Conservation (phyloP, 2,113 vertebrate genomes). For the Motacilla alba region DNA sequence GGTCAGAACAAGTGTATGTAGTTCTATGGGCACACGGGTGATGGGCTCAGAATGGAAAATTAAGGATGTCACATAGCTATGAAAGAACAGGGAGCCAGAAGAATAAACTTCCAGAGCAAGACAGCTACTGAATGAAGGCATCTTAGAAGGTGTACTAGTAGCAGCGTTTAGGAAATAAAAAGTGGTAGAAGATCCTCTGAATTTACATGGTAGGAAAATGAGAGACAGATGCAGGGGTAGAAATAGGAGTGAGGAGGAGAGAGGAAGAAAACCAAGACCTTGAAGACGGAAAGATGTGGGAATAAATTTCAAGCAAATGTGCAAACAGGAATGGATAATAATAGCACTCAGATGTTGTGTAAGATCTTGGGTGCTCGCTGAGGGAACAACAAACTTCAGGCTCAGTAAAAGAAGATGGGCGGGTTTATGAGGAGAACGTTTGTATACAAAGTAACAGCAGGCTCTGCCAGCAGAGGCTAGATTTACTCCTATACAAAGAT, state of each 20-base stretch:
- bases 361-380: background rate
- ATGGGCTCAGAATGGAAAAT: background rate
- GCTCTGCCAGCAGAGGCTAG: background rate
- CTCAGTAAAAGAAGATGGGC: background rate
- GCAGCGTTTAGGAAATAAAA: rapidly evolving
- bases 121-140: background rate
- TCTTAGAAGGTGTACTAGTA: background rate
- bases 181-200: background rate
- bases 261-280: background rate
- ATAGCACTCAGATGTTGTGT: background rate
- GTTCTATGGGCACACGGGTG: background rate
- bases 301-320: background rate
- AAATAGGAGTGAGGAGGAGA: background rate
- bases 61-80: background rate
- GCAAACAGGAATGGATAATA: background rate
- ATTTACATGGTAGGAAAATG: background rate
- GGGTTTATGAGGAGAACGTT: background rate
- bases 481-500: background rate
- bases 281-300: background rate
- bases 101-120: background rate
- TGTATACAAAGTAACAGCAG: background rate
- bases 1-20: rapidly evolving
- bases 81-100: background rate
- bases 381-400: background rate
- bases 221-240: background rate